Base-by-base conservation (phyloP, 2,888 invertebrate genomes). In the Lottia scabra region DNA sequence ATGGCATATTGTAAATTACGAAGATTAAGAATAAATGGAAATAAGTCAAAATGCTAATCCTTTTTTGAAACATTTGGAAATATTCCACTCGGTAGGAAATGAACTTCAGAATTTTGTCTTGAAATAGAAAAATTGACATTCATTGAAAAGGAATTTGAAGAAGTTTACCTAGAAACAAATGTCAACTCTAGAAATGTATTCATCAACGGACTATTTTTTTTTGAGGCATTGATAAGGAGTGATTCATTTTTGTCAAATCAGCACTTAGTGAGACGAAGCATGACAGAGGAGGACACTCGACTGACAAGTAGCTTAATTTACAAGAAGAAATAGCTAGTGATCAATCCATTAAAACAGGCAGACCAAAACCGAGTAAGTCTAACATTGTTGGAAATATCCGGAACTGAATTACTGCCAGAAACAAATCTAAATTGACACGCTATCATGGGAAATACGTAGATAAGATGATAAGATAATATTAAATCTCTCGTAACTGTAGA, bases 251-350 rank as follows among this genome's bases (percentile, higher is more conserved):
- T 56, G 56, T 56, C 56, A 56, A 56, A 56, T 56, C 56, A 56
- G 56, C 56, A 56, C 56, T 56, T 56, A 56, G 56, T 56, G 56
- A 56, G 23, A 56, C 56, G 56, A 56, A 56, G 56, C 56, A 56
- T 56, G 56, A 56, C 56, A 56, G 56, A 56, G 23, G 56, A 56
- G 56, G 19, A 56, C 56, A 56, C 56, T 56, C 19, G 19, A 23
- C 56, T 56, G 56, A 56, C 56, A 56, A 56, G 56, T 56, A 56
- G 56, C 56, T 56, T 56, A 56, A 56, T 56, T 56, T 56, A 56
- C 56, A 56, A 23, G 56, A 56, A 23, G 23, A 56, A 23, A 56
- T 56, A 23, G 38, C 56, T 23, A 19, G 23, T 56, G 23, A 56
- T 56, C 56, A 56, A 56, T 56, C 56, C 56, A 56, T 56, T 56